Percentiles rank a stretch among this genome's conserved stretches.
Conservation (phyloP, 2,888 invertebrate genomes). For the Melinopterus prodromus region DNA sequence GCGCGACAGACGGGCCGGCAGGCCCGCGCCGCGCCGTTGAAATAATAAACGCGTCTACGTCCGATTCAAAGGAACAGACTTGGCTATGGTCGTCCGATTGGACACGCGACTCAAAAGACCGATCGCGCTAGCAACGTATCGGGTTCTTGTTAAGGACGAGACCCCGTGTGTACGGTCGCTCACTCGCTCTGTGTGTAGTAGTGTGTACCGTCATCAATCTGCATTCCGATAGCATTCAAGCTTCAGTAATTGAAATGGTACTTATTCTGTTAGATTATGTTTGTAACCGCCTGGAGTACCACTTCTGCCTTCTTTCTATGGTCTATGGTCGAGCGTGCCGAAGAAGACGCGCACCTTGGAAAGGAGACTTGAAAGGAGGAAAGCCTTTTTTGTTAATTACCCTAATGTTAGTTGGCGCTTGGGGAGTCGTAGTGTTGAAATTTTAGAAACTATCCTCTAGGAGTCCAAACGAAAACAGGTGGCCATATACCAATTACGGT, state of each 20-base stretch:
- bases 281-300: background rate
- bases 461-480: too few species aligned
- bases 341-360: too few species aligned
- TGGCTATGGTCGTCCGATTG: constrained; percentile 49
- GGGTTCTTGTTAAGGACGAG: constrained; percentile 33
- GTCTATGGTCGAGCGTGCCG: background rate
- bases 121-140: constrained; percentile 36
- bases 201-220: constrained; percentile 30
- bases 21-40: constrained; percentile 14
- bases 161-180: constrained; percentile 7
- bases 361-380: background rate
- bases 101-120: constrained; percentile 47
- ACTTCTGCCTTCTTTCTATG: background rate
- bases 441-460: too few species aligned
- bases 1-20: constrained; percentile 6
- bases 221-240: constrained; percentile 34
- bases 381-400: background rate
- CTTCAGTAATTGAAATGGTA: constrained; percentile 37
- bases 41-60: constrained; percentile 34
- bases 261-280: constrained; percentile 19
- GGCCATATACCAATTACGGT: too few species aligned
- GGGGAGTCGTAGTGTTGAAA: background rate
- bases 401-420: background rate
- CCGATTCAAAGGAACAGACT: constrained; percentile 40
- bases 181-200: constrained; percentile 6